These are phyloP conservation scores for Vicugna pacos DNA, from an alignment of 2,113 vertebrate species.

Conservation along the genomic window DNA sequence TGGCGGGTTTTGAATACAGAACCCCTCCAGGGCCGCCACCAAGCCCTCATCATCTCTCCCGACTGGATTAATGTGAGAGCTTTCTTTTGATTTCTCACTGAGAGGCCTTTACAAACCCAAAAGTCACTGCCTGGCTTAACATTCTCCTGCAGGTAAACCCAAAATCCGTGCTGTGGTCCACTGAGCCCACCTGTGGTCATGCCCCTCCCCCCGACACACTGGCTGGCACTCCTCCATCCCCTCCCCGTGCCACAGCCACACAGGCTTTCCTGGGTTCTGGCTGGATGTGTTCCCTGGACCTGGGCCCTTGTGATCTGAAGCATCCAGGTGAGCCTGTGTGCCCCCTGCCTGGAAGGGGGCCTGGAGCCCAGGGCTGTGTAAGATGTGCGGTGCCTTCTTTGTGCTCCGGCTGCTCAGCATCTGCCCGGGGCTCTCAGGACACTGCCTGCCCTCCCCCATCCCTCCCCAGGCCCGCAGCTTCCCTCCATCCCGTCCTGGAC, in stretches of 20 bases:
- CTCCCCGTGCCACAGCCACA: no score
- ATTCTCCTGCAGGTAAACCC: background rate
- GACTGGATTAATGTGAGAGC: background rate
- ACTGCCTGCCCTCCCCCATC: rapidly evolving
- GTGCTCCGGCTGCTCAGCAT: background rate
- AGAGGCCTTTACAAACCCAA: background rate
- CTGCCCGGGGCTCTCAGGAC: background rate
- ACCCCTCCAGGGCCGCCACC: background rate
- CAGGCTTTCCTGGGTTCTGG: background rate
- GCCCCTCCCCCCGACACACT: background rate
- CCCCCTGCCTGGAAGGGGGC: background rate
- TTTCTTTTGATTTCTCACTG: background rate
- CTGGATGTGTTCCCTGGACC: background rate
- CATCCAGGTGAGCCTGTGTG: background rate
- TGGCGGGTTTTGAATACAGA: background rate
- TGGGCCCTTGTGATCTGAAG: background rate
- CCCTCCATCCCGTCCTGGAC: background rate
- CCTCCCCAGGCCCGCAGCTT: background rate
- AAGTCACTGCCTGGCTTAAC: background rate
- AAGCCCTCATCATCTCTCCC: background rate
- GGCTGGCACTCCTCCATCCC: background rate
- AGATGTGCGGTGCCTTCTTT: background rate
- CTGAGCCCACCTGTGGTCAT: background rate
- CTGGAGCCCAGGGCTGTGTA: background rate
- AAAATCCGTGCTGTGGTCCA: background rate